Percentiles rank a stretch among this genome's conserved stretches.
Evolutionary conservation across 2,797 vertebrate species (phyloP).

Genomic region (Linurgus olivaceus): DNA sequence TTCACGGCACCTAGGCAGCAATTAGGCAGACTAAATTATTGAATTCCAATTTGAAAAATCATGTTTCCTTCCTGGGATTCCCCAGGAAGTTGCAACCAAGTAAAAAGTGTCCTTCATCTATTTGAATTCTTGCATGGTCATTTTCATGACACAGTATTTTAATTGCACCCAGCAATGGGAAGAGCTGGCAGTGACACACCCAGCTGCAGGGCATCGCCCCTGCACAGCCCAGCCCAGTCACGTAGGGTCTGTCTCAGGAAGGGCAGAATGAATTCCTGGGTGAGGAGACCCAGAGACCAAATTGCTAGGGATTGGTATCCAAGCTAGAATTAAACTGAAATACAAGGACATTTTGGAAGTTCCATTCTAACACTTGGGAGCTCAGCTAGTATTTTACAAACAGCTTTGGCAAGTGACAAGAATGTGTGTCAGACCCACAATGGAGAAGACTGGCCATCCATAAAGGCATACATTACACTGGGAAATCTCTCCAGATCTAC

Average conservation of each 20-base stretch:
- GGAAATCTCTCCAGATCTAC: neutral
- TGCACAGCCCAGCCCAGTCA: neutral
- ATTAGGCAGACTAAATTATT: neutral
- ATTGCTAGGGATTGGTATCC: neutral
- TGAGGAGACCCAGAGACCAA: neutral
- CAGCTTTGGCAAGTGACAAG: neutral
- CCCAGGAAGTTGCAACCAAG: neutral
- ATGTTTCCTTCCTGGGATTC: conserved; percentile 16
- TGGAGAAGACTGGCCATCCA: neutral
- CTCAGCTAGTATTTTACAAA: neutral
- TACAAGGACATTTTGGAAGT: neutral
- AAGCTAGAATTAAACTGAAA: neutral
- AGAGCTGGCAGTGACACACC: neutral
- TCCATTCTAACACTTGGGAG: neutral
- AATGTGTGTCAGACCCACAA: neutral
- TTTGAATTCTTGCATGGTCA: neutral
- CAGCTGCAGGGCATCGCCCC: neutral
- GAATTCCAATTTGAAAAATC: conserved; percentile 18
- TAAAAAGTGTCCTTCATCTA: neutral
- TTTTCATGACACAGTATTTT: neutral
- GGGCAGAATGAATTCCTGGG: neutral
- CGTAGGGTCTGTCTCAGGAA: neutral
- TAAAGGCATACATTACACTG: neutral
- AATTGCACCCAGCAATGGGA: neutral
- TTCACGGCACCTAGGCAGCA: neutral